These are phyloP conservation scores for Sebastes hopkinsi DNA, from an alignment of 2,797 vertebrate genomes.

Conservation along the genomic window DNA sequence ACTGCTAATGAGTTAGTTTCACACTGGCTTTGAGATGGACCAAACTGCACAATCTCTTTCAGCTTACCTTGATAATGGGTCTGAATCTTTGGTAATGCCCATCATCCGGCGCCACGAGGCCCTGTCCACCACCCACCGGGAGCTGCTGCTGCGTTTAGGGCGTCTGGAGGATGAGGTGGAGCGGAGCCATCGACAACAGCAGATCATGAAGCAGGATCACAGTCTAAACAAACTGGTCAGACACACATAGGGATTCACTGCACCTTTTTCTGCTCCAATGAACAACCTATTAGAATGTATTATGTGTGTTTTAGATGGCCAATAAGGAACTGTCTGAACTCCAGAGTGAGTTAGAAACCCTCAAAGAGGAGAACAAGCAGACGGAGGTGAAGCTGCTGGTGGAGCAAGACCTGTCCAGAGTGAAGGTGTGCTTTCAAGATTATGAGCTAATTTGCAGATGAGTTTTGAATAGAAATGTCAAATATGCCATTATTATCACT, in stretches of 20 bases:
- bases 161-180: conserved; percentile 78
- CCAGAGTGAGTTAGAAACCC: conserved; percentile 73
- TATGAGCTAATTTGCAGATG: neutral
- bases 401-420: conserved; percentile 72
- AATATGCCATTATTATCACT: conserved; percentile 4
- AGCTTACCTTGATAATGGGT: conserved; percentile 66
- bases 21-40: neutral
- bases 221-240: conserved; percentile 77
- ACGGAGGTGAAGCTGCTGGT: conserved; percentile 66
- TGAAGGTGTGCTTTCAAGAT: conserved; percentile 70
- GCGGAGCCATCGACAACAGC: conserved; percentile 69
- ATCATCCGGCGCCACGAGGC: conserved; percentile 79
- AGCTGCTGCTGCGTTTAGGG: conserved; percentile 70
- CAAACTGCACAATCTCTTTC: conserved; percentile 4
- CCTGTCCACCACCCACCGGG: conserved; percentile 75
- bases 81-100: conserved; percentile 74
- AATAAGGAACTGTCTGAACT: conserved; percentile 79
- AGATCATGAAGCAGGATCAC: conserved; percentile 74
- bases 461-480: neutral
- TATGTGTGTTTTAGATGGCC: conserved; percentile 62
- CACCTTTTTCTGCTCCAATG: neutral
- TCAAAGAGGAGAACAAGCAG: conserved; percentile 74
- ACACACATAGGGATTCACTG: neutral
- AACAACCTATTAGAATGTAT: neutral
- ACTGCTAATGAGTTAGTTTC: neutral